Evolutionary conservation across 2,888 invertebrate species (phyloP).

Genomic region (Rhingia campestris): DNA sequence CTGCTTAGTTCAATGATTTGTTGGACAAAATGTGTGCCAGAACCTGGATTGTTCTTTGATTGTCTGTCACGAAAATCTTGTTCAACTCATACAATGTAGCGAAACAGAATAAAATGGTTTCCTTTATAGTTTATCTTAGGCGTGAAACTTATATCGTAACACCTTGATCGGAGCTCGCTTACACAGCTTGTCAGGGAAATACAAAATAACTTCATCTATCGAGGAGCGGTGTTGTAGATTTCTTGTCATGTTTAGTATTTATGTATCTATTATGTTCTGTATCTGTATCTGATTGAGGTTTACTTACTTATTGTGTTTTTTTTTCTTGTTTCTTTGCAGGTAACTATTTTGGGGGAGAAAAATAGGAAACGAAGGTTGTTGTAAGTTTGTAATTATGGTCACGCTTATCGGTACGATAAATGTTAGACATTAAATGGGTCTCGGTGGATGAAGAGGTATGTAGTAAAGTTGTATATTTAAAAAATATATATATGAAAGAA

Average conservation of each 20-base stretch:
- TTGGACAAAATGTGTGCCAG: constrained; percentile 61
- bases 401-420: constrained; percentile 10
- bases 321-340: constrained; percentile 53
- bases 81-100: constrained; percentile 28
- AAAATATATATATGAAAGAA: no score
- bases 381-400: constrained; percentile 31
- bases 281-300: constrained; percentile 27
- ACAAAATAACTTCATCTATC: constrained; percentile 59
- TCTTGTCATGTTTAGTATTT: constrained; percentile 57
- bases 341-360: constrained; percentile 56
- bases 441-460: not conserved
- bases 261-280: constrained; percentile 47
- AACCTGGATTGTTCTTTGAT: constrained; percentile 4
- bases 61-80: constrained; percentile 72
- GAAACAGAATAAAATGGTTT: constrained; percentile 11
- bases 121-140: constrained; percentile 47
- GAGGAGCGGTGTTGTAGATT: constrained; percentile 11
- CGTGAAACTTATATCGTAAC: constrained; percentile 66
- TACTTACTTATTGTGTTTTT: constrained; percentile 39
- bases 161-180: constrained; percentile 68
- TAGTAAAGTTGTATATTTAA: not conserved
- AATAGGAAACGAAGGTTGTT: constrained; percentile 44
- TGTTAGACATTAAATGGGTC: not conserved
- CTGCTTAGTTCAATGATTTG: constrained; percentile 44
- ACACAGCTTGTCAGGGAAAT: constrained; percentile 56